These are phyloP conservation scores for Temnothorax ravouxi DNA, from an alignment of 2,888 invertebrate genomes.

Conservation along the genomic window DNA sequence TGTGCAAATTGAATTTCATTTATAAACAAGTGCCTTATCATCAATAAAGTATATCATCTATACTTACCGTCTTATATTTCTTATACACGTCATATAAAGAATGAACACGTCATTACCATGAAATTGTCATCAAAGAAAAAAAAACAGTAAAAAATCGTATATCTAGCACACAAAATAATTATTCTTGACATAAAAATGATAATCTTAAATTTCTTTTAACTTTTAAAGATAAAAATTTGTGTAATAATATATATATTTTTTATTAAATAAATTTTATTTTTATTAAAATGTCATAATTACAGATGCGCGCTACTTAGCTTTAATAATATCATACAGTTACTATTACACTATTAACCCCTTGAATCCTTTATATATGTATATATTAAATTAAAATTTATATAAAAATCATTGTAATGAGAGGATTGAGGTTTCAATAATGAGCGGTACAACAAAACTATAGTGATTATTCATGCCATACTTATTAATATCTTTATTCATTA, in stretches of 20 bases:
- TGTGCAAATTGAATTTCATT: constrained; percentile 29
- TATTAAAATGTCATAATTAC: no score
- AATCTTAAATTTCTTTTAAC: neutral
- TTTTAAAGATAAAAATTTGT: neutral
- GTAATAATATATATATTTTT: neutral
- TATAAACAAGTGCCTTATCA: constrained; percentile 47
- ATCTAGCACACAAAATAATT: neutral
- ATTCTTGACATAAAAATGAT: neutral
- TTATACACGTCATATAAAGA: neutral
- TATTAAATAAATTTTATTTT: neutral
- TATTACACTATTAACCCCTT: no score
- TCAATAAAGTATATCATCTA: constrained; percentile 37
- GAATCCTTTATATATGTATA: no score
- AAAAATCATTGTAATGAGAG: neutral
- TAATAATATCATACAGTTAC: no score
- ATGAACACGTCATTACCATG: neutral
- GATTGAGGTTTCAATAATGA: neutral
- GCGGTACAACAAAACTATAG: neutral
- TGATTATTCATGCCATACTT: neutral
- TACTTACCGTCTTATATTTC: neutral
- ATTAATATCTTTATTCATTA: neutral
- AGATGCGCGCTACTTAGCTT: no score
- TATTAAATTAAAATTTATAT: no score
- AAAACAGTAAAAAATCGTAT: neutral
- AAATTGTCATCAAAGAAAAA: neutral